Conservation (phyloP, 2,797 vertebrate species). For the Rhinoraja longicauda region DNA sequence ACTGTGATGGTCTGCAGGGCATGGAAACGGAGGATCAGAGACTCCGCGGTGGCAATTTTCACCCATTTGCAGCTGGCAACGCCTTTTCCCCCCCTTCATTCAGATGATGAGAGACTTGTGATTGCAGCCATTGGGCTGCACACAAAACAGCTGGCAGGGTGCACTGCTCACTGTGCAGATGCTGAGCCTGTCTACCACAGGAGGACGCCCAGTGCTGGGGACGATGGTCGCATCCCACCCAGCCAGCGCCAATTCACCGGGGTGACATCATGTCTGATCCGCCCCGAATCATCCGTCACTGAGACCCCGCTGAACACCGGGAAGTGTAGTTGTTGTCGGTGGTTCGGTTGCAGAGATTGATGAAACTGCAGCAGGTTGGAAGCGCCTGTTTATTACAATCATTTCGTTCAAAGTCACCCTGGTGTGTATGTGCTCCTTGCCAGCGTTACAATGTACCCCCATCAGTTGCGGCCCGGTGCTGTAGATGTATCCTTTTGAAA, state of each 20-base stretch:
- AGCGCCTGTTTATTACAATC: background rate
- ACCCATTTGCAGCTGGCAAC: slow-evolving; percentile 31
- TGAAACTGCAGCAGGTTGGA: slow-evolving; percentile 3
- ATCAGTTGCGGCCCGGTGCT: background rate
- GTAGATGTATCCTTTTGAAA: background rate
- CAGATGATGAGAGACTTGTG: background rate
- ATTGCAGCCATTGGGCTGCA: background rate
- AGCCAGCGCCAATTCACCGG: background rate
- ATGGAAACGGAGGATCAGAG: background rate
- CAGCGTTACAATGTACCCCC: background rate
- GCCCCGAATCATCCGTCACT: background rate
- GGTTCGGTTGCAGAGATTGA: background rate
- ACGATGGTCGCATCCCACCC: background rate
- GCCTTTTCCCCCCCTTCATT: slow-evolving; percentile 4
- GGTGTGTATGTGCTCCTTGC: background rate
- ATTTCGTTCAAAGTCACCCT: background rate
- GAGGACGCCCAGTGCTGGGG: background rate
- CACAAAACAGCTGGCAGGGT: background rate
- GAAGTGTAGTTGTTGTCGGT: background rate
- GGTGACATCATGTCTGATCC: slow-evolving; percentile 16
- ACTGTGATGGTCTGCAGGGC: background rate
- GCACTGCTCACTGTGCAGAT: background rate
- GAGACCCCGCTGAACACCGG: background rate
- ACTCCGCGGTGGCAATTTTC: background rate
- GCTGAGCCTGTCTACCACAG: background rate